Conservation (phyloP, 2,113 vertebrate genomes). For the Ascaphus truei region DNA sequence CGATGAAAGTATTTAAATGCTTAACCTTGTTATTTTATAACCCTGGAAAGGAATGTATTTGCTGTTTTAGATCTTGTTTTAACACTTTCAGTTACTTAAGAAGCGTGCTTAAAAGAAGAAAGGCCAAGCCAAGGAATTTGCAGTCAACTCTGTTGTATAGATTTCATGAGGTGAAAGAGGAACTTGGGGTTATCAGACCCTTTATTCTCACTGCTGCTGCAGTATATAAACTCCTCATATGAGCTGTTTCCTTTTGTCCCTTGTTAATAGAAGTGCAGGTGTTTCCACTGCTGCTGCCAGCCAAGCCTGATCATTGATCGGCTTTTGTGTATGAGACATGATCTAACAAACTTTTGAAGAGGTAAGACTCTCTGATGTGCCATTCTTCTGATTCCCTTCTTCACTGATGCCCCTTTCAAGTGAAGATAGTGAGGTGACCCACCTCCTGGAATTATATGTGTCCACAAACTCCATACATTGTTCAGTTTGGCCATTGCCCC, state of each 20-base stretch:
- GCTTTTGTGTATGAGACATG: neutral
- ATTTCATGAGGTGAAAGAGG: neutral
- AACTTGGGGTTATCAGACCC: neutral
- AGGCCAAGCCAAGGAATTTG: too few relatives aligned
- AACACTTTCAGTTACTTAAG: too few relatives aligned
- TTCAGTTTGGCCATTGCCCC: neutral
- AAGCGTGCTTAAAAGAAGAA: too few relatives aligned
- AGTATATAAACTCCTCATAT: neutral
- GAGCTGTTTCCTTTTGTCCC: slow-evolving; percentile 14
- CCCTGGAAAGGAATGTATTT: too few relatives aligned
- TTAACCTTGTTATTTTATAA: too few relatives aligned
- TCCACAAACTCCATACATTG: neutral
- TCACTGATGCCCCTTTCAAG: neutral
- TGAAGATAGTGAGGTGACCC: neutral
- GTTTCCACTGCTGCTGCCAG: neutral
- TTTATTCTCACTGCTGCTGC: neutral
- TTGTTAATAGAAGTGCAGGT: slow-evolving; percentile 17
- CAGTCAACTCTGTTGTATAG: too few relatives aligned
- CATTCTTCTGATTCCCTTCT: neutral
- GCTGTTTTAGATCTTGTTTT: too few relatives aligned
- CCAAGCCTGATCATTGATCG: slow-evolving; percentile 11
- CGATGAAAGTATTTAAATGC: neutral
- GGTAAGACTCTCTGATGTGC: neutral
- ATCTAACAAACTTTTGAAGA: slow-evolving; percentile 7
- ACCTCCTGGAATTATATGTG: neutral